These are phyloP conservation scores for Varanus komodoensis DNA, from an alignment of 2,113 vertebrate genomes.

Conservation along the genomic window DNA sequence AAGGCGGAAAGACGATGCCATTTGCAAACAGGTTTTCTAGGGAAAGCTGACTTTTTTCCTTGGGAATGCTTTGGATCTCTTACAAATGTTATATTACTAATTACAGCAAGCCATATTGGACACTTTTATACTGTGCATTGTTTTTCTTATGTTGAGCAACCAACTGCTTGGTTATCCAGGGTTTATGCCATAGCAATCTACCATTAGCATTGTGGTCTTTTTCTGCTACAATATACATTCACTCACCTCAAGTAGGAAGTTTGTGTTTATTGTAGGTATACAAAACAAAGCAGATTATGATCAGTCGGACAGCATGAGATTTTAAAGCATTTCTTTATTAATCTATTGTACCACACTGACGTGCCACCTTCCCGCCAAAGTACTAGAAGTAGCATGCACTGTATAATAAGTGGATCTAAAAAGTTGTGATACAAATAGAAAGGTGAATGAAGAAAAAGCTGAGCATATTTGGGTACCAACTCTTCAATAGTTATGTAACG, in stretches of 20 bases:
- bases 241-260: constrained; percentile 13
- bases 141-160: constrained; percentile 60
- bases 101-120: constrained; percentile 55
- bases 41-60: constrained; percentile 65
- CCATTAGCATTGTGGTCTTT: constrained; percentile 22
- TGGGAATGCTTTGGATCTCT: constrained; percentile 67
- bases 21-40: constrained; percentile 74
- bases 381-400: background rate
- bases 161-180: constrained; percentile 47
- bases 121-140: constrained; percentile 51
- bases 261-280: constrained; percentile 53
- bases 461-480: background rate
- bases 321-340: background rate
- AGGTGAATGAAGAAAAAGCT: background rate
- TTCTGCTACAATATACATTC: constrained; percentile 25
- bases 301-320: constrained; percentile 38
- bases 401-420: background rate
- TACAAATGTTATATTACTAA: constrained; percentile 66
- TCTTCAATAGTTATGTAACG: background rate
- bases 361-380: background rate
- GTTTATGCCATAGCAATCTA: constrained; percentile 39
- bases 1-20: constrained; percentile 68
- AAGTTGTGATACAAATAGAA: background rate
- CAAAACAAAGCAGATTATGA: constrained; percentile 8
- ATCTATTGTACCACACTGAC: background rate